Evolutionary conservation across 2,888 invertebrate genomes (phyloP), one percentile per base, ranked within the genome.

Genomic region (Allacma fusca): DNA sequence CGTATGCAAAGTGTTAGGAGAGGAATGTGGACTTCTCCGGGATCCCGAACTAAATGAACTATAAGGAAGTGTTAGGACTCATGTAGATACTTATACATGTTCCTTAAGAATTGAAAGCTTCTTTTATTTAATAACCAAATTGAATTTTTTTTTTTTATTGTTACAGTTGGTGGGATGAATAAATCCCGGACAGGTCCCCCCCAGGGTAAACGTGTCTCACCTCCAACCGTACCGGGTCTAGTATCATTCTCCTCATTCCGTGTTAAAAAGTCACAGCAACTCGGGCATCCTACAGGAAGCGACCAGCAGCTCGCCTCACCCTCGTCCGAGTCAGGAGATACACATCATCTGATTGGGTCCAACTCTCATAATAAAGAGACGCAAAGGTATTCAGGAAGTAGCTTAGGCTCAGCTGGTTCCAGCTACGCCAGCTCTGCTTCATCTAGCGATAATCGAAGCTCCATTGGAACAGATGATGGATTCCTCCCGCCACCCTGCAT

Each of bases 201-300:
- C 65, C 80, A 82, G 76, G 80, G 79, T 69, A 80, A 80, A 72
- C 81, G 81, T 62, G 72, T 79, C 26, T 80, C 81, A 28, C 82
- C 82, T 19, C 79, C 78, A 24, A 79, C 79, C 4, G 75, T 70
- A n/a, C 72, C 75, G n/a, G 80, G 79, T 57, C 77, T 81, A 50
- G 77, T 80, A 26, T 79, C 80, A 7, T 82, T 82, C 64, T 75
- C 78, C 21, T 81, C 81, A 44, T 82, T 82, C 65, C 80, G 82
- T 16, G 78, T 80, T 0, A 82, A 82, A 77, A 82, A 82, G 62
- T 78, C 76, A 65, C 62, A 43, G 24, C 77, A 78, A 67, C 44
- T 68, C 23, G 50, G 65, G 16, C 62, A 75, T 67, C 59, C 62
- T 76, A 69, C 65, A 77, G 77, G 64, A 40, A 68, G 43, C 34